Percentiles rank a stretch among this genome's conserved stretches.
These are phyloP conservation scores for Quadriops clusia DNA, from an alignment of 2,888 invertebrate genomes.

Conservation along the genomic window DNA sequence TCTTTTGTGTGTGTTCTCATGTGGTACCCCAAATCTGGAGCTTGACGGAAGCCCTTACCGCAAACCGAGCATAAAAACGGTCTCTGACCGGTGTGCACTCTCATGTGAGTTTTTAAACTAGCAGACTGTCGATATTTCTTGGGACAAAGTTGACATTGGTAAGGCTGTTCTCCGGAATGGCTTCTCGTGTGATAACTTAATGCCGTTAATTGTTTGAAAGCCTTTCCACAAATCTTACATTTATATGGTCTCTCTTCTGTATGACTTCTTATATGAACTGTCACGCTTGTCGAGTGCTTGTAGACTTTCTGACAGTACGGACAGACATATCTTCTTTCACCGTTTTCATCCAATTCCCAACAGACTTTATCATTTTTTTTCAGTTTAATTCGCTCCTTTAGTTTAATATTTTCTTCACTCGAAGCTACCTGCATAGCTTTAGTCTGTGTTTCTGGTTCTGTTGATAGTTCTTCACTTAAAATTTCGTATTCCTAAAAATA, in stretches of 20 bases:
- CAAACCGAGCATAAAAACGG: conserved; percentile 26
- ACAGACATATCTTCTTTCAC: too few relatives aligned
- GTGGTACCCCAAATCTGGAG: conserved; percentile 29
- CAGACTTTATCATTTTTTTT: not conserved
- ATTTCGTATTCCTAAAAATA: conserved; percentile 1
- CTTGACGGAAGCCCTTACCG: conserved; percentile 21
- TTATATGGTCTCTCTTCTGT: conserved; percentile 29
- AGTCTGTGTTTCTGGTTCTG: conserved; percentile 10
- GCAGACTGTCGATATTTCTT: conserved; percentile 30
- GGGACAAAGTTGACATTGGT: conserved; percentile 28
- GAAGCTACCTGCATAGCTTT: conserved; percentile 12
- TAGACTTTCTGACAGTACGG: conserved; percentile 19
- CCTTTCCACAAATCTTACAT: conserved; percentile 29
- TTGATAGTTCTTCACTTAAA: not conserved
- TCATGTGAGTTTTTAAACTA: conserved; percentile 30
- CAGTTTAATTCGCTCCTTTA: conserved; percentile 10
- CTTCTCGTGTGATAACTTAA: conserved; percentile 27
- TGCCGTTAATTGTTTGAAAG: conserved; percentile 27
- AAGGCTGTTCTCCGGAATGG: conserved; percentile 29
- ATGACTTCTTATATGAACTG: conserved; percentile 29
- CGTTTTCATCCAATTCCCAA: too few relatives aligned
- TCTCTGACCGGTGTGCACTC: conserved; percentile 29
- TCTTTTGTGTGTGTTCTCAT: conserved; percentile 32
- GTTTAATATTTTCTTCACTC: conserved; percentile 13
- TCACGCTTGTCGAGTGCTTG: conserved; percentile 24